phyloP scores from a whole-genome alignment of 2,888 invertebrate genomes.

The Mechanitis mazaeus region DNA sequence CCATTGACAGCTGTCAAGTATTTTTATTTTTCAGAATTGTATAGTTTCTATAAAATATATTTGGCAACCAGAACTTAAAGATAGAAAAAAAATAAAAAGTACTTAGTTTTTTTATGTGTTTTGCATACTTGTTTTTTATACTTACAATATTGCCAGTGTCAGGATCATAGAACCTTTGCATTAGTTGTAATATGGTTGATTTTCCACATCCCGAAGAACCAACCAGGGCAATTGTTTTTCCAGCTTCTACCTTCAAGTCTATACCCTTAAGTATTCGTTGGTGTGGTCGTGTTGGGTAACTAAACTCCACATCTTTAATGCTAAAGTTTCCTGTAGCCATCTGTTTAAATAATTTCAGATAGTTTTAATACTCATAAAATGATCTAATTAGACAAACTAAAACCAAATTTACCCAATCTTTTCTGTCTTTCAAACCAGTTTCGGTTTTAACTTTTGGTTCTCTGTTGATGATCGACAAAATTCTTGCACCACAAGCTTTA shows the following conservation, averaged over 20 bases:
- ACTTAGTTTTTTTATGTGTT: no score
- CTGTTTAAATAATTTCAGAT: conserved; percentile 41
- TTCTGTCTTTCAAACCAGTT: conserved; percentile 46
- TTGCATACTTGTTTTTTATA: not conserved
- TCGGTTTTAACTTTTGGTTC: conserved; percentile 56
- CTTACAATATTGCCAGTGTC: conserved; percentile 75
- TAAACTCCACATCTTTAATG: conserved; percentile 82
- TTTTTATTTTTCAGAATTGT: not conserved
- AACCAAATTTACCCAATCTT: conserved; percentile 53
- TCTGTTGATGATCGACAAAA: conserved; percentile 53
- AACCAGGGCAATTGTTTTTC: conserved; percentile 85
- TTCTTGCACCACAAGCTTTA: conserved; percentile 65
- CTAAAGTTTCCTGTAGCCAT: conserved; percentile 80
- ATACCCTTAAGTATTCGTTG: conserved; percentile 82
- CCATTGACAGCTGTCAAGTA: not conserved
- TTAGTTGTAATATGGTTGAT: conserved; percentile 85
- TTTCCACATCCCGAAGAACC: conserved; percentile 88
- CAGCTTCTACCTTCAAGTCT: conserved; percentile 79
- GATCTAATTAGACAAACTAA: not conserved
- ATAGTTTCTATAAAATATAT: no score
- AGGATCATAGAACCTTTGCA: conserved; percentile 89
- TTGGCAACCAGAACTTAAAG: no score
- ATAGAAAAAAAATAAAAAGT: not conserved
- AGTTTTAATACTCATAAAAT: not conserved
- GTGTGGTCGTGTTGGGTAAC: conserved; percentile 87